Percentiles rank a stretch among this genome's conserved stretches.
phyloP scores from a whole-genome alignment of 2,113 vertebrate genomes.

The Brienomyrus brachyistius region DNA sequence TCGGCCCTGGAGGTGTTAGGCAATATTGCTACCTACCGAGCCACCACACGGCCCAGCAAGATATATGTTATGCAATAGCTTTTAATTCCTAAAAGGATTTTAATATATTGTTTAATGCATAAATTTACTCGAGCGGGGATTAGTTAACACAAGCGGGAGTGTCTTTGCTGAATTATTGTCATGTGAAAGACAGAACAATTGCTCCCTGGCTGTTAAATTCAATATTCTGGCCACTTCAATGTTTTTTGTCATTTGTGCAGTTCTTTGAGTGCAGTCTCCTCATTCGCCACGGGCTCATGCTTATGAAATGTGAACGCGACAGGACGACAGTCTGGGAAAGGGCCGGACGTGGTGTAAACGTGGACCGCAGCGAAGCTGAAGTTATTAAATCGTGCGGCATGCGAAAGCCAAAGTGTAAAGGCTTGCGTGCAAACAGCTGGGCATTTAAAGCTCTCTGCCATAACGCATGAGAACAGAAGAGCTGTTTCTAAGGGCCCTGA shows the following conservation, averaged over 20 bases:
- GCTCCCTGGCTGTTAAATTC: neutral
- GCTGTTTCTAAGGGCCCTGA: neutral
- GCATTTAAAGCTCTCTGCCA: neutral
- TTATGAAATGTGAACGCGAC: neutral
- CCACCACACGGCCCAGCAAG: neutral
- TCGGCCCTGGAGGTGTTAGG: neutral
- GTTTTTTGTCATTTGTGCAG: neutral
- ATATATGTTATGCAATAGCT: neutral
- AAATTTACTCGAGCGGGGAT: neutral
- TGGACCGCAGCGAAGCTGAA: neutral
- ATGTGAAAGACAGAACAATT: neutral
- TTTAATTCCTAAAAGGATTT: constrained; percentile 1
- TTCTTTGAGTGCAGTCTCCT: neutral
- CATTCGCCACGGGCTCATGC: neutral
- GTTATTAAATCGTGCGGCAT: neutral
- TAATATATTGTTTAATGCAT: neutral
- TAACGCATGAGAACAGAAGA: neutral
- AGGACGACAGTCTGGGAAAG: neutral
- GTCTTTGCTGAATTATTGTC: neutral
- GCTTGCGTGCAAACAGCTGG: neutral
- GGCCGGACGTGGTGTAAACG: neutral
- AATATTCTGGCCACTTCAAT: neutral
- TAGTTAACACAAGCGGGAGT: neutral
- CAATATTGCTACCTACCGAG: neutral
- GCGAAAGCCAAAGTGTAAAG: neutral